Evolutionary conservation across 2,888 invertebrate species (phyloP), one percentile per base, ranked within the genome.

Genomic region (Rhagonycha fulva): DNA sequence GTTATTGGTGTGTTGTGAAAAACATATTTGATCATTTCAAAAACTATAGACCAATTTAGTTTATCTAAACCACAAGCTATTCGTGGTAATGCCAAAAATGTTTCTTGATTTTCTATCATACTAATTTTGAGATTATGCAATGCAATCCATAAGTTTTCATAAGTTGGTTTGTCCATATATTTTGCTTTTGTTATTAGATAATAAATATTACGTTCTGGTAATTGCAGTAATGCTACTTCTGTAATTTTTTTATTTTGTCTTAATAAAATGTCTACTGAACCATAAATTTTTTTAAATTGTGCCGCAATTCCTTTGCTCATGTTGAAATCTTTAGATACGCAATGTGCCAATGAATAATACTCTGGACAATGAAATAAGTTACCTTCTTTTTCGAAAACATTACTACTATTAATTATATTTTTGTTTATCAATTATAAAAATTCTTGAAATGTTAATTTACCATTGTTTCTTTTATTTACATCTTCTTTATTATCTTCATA

Each of bases 11-110:
- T 62, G 11, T 62, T 71, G 7, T 62, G n/a, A 62, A 71, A 71
- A 28, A 71, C 28, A 62, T 19, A 71, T 26, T 61, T 71, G 10
- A 71, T 11, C 71, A 71, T 71, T 62, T 61, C 24, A 10, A 9
- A 10, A n/a, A 71, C 63, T n/a, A 19, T 11, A 28, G 23, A 10
- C 62, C 71, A 62, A 14, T 62, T 5, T 62, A 71, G 26, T 7
- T 28, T 62, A 28, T 71, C 71, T 62, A 71, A 71, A 2, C 71
- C 71, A 7, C 71, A 66, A 23, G 19, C 66, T 66, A 66, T 11
- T 66, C 7, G 3, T 23, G 66, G 66, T 23, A 66, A 23, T 19
- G 23, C 66, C 23, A 66, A 66, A 19, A 23, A 23, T 10, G 9
- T 24, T 23, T 19, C 23, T 10, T 10, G 9, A n/a, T 66, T 23